phyloP scores from a whole-genome alignment of 2,888 invertebrate genomes.

The Chloroclystis v-ata region DNA sequence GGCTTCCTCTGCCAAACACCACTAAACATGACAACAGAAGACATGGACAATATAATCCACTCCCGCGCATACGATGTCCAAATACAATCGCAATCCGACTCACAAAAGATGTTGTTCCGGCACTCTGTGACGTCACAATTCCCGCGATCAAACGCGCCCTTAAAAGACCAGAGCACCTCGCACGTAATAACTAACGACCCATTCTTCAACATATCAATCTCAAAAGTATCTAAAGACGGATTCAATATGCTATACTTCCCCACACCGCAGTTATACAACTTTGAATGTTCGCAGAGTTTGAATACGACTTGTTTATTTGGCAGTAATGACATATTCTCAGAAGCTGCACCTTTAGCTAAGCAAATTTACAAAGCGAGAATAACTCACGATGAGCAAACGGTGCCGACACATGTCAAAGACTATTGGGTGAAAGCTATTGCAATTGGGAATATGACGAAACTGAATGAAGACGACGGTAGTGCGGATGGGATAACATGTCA shows the following conservation, averaged over 20 bases:
- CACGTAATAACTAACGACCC: conserved; percentile 77
- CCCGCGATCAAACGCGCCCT: conserved; percentile 46
- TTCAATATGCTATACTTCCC: conserved; percentile 85
- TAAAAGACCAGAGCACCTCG: conserved; percentile 72
- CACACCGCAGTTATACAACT: conserved; percentile 71
- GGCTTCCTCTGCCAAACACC: conserved; percentile 79
- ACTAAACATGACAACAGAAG: conserved; percentile 58
- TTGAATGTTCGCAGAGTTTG: conserved; percentile 52
- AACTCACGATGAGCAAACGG: conserved; percentile 48
- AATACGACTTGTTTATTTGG: conserved; percentile 62
- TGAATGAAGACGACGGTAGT: conserved; percentile 47
- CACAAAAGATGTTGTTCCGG: conserved; percentile 59
- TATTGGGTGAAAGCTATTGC: conserved; percentile 59
- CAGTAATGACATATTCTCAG: conserved; percentile 47
- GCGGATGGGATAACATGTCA: conserved; percentile 51
- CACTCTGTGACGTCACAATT: conserved; percentile 58
- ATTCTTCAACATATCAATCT: conserved; percentile 75
- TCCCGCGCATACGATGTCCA: conserved; percentile 77
- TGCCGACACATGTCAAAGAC: conserved; percentile 43
- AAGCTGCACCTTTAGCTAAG: conserved; percentile 43
- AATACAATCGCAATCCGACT: conserved; percentile 56
- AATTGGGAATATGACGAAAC: conserved; percentile 40
- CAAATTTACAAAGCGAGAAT: conserved; percentile 52
- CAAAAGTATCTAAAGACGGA: conserved; percentile 71
- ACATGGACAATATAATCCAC: conserved; percentile 63